Evolutionary conservation across 1,140 invertebrate species (phyloP), one percentile per base, ranked within the genome.

Genomic region (Pogonomyrmex barbatus): DNA sequence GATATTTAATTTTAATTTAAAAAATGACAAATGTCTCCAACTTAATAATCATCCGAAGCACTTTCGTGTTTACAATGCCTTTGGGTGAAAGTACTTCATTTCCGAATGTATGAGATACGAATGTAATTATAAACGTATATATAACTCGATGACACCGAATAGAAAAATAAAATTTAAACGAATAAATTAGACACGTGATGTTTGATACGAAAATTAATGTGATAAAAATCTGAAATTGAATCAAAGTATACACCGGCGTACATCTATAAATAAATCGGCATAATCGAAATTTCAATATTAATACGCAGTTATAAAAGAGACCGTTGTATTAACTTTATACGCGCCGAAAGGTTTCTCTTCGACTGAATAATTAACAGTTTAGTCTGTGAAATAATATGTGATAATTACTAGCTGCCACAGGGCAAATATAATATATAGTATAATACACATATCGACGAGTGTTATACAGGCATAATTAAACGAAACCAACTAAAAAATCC

Each of bases 261-360:
- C 17, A n/a, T 58, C 9, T 67, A 30, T 30, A 36, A 67, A 75
- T 45, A 60, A 58, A 58, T 58, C 39, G 17, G 6, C 63, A 45
- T 24, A 8, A 81, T 68, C 52, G 24, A 81, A 81, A 70, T 81
- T 81, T 56, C 50, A 36, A 70, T 81, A 70, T 70, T 81, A 81
- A 70, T 70, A n/a, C 39, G 39, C 36, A 12, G 14, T 56, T 2
- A 70, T 33, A 70, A 68, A 70, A 81, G 78, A 81, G 78, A 56
- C 8, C 24, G 50, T 81, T 45, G 39, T 56, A 56, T 81, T 70
- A 70, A 81, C 63, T 56, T 81, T 70, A 30, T 58, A 70, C 8
- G 12, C 24, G 24, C n/a, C 12, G 24, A 78, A 63, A 78, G 75
- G 14, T 47, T 62, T 62, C 56, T 60, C n/a, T 17, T 5, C 39